phyloP scores from a whole-genome alignment of 2,888 invertebrate genomes.

The Drosophila pseudotakahashii region DNA sequence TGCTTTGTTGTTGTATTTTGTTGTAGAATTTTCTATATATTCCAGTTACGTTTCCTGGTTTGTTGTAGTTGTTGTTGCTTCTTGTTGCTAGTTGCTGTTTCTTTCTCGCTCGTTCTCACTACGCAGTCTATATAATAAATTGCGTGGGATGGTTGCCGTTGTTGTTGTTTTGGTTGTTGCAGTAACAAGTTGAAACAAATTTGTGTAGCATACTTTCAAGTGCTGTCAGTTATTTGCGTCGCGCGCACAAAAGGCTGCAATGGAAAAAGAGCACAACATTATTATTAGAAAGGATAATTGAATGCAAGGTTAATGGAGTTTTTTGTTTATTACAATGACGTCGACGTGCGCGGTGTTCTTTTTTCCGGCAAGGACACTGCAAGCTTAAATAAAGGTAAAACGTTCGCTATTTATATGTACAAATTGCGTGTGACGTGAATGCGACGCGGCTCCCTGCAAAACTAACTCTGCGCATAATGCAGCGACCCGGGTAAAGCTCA shows the following conservation, averaged over 20 bases:
- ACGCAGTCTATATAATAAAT: conserved; percentile 32
- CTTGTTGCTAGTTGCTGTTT: conserved; percentile 19
- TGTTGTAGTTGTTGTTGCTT: conserved; percentile 10
- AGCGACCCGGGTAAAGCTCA: conserved; percentile 73
- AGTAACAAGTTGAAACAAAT: conserved; percentile 57
- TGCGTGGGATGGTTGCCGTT: conserved; percentile 30
- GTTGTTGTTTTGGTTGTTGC: conserved; percentile 42
- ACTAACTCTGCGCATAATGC: conserved; percentile 82
- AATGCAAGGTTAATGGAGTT: conserved; percentile 10
- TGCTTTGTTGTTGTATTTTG: conserved; percentile 42
- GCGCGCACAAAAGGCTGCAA: conserved; percentile 70
- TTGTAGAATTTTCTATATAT: conserved; percentile 42
- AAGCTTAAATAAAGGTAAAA: conserved; percentile 1
- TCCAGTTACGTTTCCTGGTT: conserved; percentile 30
- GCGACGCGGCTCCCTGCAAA: conserved; percentile 74
- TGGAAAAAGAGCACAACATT: conserved; percentile 25
- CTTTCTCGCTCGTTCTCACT: conserved; percentile 14
- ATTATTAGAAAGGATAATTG: conserved; percentile 22
- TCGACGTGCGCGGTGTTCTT: conserved; percentile 1
- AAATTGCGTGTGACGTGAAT: conserved; percentile 64
- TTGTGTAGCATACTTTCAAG: conserved; percentile 72
- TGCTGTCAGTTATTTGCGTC: conserved; percentile 57
- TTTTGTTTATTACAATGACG: conserved; percentile 17
- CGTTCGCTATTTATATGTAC: conserved; percentile 16
- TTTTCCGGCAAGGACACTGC: conserved; percentile 18